A percentile compares a stretch with the other conserved stretches of the same genome.
Evolutionary conservation across 1,140 invertebrate species (phyloP).

Genomic region (Philaenus spumarius): DNA sequence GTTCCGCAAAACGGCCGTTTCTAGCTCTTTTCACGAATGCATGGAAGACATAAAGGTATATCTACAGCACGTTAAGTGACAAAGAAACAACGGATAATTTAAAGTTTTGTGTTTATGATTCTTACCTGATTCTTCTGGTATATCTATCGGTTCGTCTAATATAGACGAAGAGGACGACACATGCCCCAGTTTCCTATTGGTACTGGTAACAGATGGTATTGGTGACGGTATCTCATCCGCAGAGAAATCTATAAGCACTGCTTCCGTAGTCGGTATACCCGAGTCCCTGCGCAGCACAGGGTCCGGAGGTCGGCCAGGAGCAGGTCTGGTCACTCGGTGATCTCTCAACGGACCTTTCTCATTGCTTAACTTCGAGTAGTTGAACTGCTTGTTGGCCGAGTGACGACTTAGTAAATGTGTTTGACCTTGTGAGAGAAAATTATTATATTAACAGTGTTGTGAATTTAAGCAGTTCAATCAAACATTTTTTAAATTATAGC

Average conservation of each 20-base stretch:
- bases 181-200: neutral
- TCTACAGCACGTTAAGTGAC: too few species aligned
- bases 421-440: neutral
- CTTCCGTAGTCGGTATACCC: neutral
- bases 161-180: conserved; percentile 43
- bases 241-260: conserved; percentile 33
- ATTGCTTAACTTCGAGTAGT: conserved; percentile 67
- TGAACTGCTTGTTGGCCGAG: conserved; percentile 54
- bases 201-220: neutral
- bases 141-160: conserved; percentile 70
- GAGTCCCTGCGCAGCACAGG: neutral
- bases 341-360: conserved; percentile 38
- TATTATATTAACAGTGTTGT: neutral
- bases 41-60: too few species aligned
- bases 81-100: too few species aligned
- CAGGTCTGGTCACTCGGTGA: conserved; percentile 8
- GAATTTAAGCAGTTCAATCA: too few species aligned
- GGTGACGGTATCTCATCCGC: neutral
- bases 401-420: conserved; percentile 19
- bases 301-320: conserved; percentile 27
- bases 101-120: too few species aligned
- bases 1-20: too few species aligned
- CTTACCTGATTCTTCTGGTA: conserved; percentile 6
- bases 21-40: too few species aligned
- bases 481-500: too few species aligned